These are phyloP conservation scores for Sminthurinus aureus DNA, from an alignment of 2,888 invertebrate genomes.

Conservation along the genomic window DNA sequence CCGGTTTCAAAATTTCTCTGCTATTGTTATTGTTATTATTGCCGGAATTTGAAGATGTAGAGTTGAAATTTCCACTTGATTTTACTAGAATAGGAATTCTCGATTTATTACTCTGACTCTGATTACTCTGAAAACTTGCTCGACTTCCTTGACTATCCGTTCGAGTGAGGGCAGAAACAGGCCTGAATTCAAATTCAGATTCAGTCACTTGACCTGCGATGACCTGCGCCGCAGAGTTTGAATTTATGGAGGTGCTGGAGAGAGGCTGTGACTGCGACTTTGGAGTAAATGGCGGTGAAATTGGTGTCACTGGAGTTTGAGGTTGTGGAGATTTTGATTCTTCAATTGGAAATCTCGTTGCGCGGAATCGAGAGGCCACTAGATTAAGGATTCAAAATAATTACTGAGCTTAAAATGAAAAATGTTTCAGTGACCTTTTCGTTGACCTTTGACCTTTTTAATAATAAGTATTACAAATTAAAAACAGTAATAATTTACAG, in stretches of 20 bases:
- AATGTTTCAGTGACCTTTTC: no score
- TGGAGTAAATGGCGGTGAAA: no score
- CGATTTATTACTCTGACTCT: neutral
- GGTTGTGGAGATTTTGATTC: neutral
- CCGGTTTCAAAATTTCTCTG: neutral
- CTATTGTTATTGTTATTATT: no score
- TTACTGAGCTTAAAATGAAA: no score
- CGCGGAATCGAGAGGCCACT: no score
- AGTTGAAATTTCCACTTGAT: neutral
- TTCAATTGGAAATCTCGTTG: neutral
- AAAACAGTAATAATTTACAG: neutral
- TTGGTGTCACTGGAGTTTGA: no score
- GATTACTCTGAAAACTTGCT: neutral
- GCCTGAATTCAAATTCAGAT: constrained; percentile 21
- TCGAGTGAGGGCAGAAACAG: neutral
- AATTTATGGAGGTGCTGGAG: no score
- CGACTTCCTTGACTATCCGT: constrained; percentile 10
- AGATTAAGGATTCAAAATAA: no score
- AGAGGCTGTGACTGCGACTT: no score
- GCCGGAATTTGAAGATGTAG: no score
- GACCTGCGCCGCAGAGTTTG: neutral
- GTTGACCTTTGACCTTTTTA: no score
- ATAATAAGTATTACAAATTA: no score
- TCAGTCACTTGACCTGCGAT: constrained; percentile 9
- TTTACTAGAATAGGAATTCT: constrained; percentile 11